Evolutionary conservation across 2,113 vertebrate genomes (phyloP), one percentile per base, ranked within the genome.

Genomic region (Amazona guildingii): DNA sequence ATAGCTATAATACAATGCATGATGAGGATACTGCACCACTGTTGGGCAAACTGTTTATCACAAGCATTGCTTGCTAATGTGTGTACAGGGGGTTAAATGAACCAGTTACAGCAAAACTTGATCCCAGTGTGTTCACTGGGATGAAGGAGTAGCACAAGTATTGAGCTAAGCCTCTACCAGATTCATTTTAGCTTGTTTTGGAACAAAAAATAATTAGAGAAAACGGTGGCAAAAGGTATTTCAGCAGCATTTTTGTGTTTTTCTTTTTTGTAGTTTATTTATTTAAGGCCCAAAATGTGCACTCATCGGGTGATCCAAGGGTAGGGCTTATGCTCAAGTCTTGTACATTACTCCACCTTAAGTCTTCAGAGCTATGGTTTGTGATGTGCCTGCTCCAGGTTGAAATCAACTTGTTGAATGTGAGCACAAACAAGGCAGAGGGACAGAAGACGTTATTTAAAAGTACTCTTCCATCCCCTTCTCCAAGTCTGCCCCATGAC

Each of bases 1-100:
- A 0, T 52, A 27, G 55, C 2, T 8, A 2, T 7, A 13, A 24
- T 39, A 1, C 11, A 10, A 4, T 19, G 2, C 14, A 3, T 17
- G 13, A 2, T 3, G 19, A 17, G 54, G 64, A 3, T 25, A 20
- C 75, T 10, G 31, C 57, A 35, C 18, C 13, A 0, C 0, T 0
- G 2, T 2, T 1, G 3, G 61, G 29, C 41, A 43, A 77, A 20
- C 16, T 33, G 18, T 66, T 82, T 31, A 17, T n/a, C 28, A 4
- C 29, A 4, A 6, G 7, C 5, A 2, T 19, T 21, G 14, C 21
- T 48, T 20, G 17, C 24, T 46, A 6, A 14, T 2, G 1, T 19
- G 37, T 31, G 39, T 37, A 9, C 14, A 28, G 39, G 27, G 64
- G 28, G 17, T 33, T 88, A 18, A n/a, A 12, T 0, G 2, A 67